These are phyloP conservation scores for Lycophotia porphyrea DNA, from an alignment of 2,888 invertebrate species.

Conservation along the genomic window DNA sequence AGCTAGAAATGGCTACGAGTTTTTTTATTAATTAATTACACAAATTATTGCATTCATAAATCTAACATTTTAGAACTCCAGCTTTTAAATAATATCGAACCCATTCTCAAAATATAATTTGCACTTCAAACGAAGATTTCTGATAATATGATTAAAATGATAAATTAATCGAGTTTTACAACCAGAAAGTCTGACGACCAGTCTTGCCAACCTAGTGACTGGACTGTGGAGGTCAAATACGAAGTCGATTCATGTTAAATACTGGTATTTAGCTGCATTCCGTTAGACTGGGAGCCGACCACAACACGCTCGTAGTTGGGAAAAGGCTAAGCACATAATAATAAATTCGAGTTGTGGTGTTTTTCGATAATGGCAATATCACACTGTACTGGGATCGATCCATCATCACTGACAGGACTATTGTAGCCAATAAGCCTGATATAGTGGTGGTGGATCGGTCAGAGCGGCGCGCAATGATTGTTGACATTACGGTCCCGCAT, in stretches of 20 bases:
- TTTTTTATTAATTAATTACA: no score
- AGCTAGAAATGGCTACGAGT: constrained; percentile 26
- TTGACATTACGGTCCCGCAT: no score
- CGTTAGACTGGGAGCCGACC: neutral
- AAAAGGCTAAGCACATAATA: neutral
- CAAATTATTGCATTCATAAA: constrained; percentile 37
- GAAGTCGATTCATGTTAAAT: neutral
- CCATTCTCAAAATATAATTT: constrained; percentile 22
- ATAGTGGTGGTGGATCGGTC: no score
- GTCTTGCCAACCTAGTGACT: neutral
- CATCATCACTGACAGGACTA: no score
- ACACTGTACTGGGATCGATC: no score
- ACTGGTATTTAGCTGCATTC: neutral
- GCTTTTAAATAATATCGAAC: constrained; percentile 19
- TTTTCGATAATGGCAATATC: no score
- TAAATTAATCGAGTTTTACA: constrained; percentile 1
- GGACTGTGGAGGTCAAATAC: neutral
- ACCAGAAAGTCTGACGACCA: neutral
- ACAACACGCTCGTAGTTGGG: neutral
- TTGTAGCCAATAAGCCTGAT: no score
- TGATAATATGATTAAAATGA: constrained; percentile 19
- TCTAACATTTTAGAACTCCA: constrained; percentile 28
- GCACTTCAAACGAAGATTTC: constrained; percentile 22
- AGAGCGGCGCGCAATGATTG: no score
- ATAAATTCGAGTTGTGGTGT: constrained; percentile 36